Evolutionary conservation across 2,888 invertebrate genomes (phyloP).

Genomic region (Eupithecia insigniata): DNA sequence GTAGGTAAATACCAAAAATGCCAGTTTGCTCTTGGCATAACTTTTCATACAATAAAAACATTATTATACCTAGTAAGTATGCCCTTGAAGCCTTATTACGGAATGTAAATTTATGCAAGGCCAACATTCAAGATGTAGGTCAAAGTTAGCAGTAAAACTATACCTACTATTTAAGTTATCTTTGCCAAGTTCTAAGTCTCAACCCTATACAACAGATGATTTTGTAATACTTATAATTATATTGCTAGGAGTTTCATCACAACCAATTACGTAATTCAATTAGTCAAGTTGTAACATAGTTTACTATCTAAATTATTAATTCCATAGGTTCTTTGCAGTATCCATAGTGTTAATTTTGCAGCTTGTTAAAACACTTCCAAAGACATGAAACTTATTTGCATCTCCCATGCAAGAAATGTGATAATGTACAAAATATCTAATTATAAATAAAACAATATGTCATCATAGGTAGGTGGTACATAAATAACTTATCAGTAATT

Average conservation of each 20-base stretch:
- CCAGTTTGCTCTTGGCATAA: neutral
- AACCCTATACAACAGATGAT: neutral
- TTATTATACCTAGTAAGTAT: neutral
- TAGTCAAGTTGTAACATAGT: slow-evolving; percentile 1
- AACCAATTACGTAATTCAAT: slow-evolving; percentile 37
- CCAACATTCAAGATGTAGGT: neutral
- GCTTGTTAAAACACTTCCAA: neutral
- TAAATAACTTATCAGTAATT: neutral
- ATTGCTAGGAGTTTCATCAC: slow-evolving; percentile 42
- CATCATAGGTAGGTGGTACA: neutral
- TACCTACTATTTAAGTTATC: neutral
- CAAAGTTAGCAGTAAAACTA: neutral
- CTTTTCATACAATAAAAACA: neutral
- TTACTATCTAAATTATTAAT: neutral
- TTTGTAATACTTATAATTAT: slow-evolving; percentile 8
- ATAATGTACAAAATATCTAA: neutral
- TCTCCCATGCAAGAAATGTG: neutral
- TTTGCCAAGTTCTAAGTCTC: neutral
- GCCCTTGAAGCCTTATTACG: neutral
- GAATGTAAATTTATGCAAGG: neutral
- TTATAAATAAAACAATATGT: neutral
- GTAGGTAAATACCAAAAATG: neutral
- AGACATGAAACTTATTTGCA: neutral
- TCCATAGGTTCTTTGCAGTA: neutral
- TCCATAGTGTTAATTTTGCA: neutral